Evolutionary conservation across 1,140 invertebrate genomes (phyloP), one percentile per base, ranked within the genome.

Genomic region (Calephelis nemesis): DNA sequence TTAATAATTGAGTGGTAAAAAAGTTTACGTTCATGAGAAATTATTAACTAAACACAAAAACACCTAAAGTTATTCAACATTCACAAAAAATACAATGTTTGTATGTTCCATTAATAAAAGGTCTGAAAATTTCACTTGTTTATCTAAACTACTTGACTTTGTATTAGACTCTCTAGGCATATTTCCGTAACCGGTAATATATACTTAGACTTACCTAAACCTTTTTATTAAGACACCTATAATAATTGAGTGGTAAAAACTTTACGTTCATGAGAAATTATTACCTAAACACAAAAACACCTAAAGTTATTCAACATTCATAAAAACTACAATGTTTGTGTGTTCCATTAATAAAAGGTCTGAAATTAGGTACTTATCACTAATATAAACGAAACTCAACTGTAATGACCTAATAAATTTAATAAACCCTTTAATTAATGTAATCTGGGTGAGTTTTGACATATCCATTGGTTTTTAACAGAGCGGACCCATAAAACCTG

Each of bases 401-500:
- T 39, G 39, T 60, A 60, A 60, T 60, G 54, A 60, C 54, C 54
- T 11, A 40, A 60, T 60, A 60, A 60, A 60, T 60, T 60, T 60
- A 60, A 60, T 60, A 67, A 67, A 67, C 13, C 52, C 54, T 58
- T 60, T 58, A 52, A 42, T 42, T 58, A 45, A 54, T 42, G 54
- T 67, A 64, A 67, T 67, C 50, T 58, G 50, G 19, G 40, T 47
- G 42, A 67, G 65, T 67, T 67, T 67, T 67, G 65, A 67, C 65
- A 67, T 45, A 48, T 48, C 63, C 54, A 58, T 67, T 58, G 52
- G 50, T 66, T 65, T 70, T 58, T 60, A 68, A 71, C 47, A 63
- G 50, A 39, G 47, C 72, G 52, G 68, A 45, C 54, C 63, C 75
- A 76, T 79, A 78, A 83, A 82, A 74, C 58, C 54, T 40, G 78